Conservation (phyloP, 2,113 vertebrate species). For the Ptyas mucosa region DNA sequence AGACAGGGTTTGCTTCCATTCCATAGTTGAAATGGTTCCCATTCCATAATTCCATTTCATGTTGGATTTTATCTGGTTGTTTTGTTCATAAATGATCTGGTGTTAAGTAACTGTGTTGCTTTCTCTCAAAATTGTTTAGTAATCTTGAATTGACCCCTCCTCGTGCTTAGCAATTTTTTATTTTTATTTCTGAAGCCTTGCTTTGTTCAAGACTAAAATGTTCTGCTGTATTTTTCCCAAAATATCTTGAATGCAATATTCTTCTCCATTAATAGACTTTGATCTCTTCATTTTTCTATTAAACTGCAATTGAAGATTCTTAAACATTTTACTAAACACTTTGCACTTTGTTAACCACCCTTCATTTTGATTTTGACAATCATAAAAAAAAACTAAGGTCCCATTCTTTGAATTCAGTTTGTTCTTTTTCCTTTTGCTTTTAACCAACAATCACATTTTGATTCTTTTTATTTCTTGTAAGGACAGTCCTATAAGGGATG, state of each 20-base stretch:
- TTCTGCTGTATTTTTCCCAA: not conserved
- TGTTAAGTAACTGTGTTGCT: not conserved
- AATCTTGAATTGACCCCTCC: not conserved
- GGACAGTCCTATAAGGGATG: not conserved
- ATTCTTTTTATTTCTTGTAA: not conserved
- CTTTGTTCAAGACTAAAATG: not conserved
- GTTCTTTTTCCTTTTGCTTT: not conserved
- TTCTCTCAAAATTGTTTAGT: not conserved
- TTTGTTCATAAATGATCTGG: not conserved
- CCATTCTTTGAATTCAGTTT: not conserved
- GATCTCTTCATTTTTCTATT: not conserved
- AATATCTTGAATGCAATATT: not conserved
- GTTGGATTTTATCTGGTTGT: not conserved
- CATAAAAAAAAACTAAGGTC: not conserved
- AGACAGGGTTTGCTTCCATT: not conserved
- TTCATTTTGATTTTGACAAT: not conserved
- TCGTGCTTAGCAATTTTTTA: not conserved
- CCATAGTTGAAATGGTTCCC: not conserved
- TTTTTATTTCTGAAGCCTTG: not conserved
- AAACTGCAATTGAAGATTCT: not conserved
- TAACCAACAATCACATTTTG: not conserved
- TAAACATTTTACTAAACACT: not conserved
- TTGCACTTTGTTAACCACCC: not conserved
- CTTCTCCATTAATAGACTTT: not conserved
- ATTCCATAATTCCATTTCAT: not conserved